Evolutionary conservation across 2,888 invertebrate genomes (phyloP).

Genomic region (Drosophila nr. medialis): DNA sequence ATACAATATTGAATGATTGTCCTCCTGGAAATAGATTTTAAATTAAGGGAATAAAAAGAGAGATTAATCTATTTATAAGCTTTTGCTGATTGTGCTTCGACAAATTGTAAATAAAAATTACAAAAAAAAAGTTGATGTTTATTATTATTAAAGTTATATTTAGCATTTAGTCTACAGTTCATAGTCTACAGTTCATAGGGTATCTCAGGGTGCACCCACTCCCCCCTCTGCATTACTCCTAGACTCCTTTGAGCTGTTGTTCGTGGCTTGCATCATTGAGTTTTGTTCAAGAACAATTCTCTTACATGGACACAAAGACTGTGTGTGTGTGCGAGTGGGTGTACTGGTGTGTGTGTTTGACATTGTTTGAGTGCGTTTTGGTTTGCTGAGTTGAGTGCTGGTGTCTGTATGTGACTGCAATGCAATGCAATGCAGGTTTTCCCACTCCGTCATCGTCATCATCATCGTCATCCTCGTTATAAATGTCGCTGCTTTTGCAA

Average conservation of each 20-base stretch:
- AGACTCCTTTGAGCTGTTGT: conserved; percentile 34
- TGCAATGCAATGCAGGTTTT: conserved; percentile 55
- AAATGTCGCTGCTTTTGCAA: conserved; percentile 54
- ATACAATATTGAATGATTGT: too few species aligned
- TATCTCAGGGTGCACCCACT: not conserved
- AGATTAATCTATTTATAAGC: not conserved
- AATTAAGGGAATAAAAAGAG: not conserved
- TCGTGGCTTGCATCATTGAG: conserved; percentile 61
- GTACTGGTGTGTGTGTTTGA: conserved; percentile 23
- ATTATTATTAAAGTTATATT: not conserved
- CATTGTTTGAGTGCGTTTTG: conserved; percentile 46
- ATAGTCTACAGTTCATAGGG: conserved; percentile 2
- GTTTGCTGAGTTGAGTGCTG: conserved; percentile 22
- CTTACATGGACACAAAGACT: conserved; percentile 32
- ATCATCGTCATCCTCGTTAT: conserved; percentile 42
- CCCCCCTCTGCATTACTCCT: not conserved
- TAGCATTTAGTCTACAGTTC: not conserved
- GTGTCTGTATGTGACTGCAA: conserved; percentile 52
- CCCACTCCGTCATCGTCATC: conserved; percentile 43
- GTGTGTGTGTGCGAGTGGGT: not conserved
- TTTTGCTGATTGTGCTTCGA: not conserved
- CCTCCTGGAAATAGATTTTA: not conserved
- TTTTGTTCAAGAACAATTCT: conserved; percentile 74
- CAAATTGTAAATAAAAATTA: not conserved
- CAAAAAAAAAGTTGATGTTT: not conserved